A percentile compares a stretch with the other conserved stretches of the same genome.
These are phyloP conservation scores for Anthopleura xanthogrammica DNA, from an alignment of 92 coral and sea anemone species.

Conservation along the genomic window DNA sequence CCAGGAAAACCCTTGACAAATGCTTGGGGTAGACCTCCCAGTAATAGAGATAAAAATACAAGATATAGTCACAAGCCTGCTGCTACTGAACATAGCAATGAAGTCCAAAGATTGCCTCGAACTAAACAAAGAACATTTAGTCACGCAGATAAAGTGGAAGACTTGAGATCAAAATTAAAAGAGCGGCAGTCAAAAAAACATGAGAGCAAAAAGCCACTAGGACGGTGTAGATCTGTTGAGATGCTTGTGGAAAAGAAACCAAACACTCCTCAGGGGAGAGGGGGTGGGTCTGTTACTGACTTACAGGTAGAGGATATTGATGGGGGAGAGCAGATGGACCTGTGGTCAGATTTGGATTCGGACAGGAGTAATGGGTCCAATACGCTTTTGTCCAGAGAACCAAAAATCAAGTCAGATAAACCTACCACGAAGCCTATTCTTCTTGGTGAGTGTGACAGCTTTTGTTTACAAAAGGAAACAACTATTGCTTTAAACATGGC, in stretches of 20 bases:
- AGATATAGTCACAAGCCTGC: not conserved
- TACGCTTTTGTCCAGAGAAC: slow-evolving; percentile 64
- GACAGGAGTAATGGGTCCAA: slow-evolving; percentile 49
- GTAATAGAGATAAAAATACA: slow-evolving; percentile 8
- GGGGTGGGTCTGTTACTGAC: slow-evolving; percentile 11
- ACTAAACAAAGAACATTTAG: slow-evolving; percentile 66
- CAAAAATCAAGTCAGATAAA: slow-evolving; percentile 72
- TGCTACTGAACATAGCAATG: not conserved
- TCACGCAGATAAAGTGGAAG: slow-evolving; percentile 62
- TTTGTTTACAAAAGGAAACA: not conserved
- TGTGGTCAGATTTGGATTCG: slow-evolving; percentile 42
- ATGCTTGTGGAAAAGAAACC: slow-evolving; percentile 22
- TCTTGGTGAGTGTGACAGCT: slow-evolving; percentile 62
- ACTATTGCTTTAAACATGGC: no score
- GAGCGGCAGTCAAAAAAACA: slow-evolving; percentile 13
- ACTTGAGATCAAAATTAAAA: slow-evolving; percentile 40
- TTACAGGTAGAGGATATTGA: slow-evolving; percentile 13
- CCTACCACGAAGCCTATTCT: slow-evolving; percentile 82
- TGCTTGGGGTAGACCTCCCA: slow-evolving; percentile 45
- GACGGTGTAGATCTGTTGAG: slow-evolving; percentile 47
- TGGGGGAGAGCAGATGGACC: slow-evolving; percentile 33
- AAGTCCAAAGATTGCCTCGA: slow-evolving; percentile 9
- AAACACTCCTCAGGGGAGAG: not conserved
- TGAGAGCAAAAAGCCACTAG: not conserved
- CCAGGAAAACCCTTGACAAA: slow-evolving; percentile 31